Evolutionary conservation across 1,140 invertebrate species (phyloP).

Genomic region (Macrostomum lignano): DNA sequence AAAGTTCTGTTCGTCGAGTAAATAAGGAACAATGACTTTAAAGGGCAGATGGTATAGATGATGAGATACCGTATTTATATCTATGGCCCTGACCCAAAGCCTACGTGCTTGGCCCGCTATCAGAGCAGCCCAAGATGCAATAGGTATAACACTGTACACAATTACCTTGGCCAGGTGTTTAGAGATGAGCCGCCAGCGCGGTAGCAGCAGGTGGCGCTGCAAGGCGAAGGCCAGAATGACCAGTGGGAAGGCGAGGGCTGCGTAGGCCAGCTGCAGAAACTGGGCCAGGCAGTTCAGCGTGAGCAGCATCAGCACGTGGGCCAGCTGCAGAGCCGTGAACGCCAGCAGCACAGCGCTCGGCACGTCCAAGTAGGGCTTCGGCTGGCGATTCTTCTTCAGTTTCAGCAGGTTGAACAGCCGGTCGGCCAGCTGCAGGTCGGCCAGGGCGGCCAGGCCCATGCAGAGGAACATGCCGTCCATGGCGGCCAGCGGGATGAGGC

Average conservation of each 20-base stretch:
- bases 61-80: too few relatives aligned
- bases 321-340: neutral
- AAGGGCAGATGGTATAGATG: too few relatives aligned
- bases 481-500: slow-evolving; percentile 1
- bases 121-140: too few relatives aligned
- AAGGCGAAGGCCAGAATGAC: neutral
- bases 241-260: slow-evolving; percentile 2
- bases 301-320: neutral
- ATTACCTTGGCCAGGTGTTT: slow-evolving; percentile 3
- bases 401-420: neutral
- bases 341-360: neutral
- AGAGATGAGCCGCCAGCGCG: neutral
- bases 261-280: neutral
- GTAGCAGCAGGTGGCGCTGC: neutral
- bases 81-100: too few relatives aligned
- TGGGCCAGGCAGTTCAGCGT: neutral
- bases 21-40: too few relatives aligned
- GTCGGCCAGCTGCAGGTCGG: neutral
- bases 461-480: slow-evolving; percentile 4
- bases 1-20: too few relatives aligned
- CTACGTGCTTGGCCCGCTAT: too few relatives aligned
- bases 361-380: neutral
- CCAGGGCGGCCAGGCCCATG: neutral
- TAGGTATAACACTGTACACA: neutral
- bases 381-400: neutral